Conservation (phyloP, 2,113 vertebrate species). For the Emydura subglobosa region DNA sequence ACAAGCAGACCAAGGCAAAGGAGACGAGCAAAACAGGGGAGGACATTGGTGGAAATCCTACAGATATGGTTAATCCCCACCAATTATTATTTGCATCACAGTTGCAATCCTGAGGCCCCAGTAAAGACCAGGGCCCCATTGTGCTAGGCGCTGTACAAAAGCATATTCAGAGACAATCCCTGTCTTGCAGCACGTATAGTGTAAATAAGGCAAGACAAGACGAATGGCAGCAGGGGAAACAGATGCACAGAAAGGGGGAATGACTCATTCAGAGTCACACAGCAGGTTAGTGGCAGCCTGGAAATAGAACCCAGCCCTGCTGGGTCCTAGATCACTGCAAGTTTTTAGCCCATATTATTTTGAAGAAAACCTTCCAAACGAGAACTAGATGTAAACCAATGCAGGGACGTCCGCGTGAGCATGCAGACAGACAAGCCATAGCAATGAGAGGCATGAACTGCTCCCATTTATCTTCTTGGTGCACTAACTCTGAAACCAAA, state of each 20-base stretch:
- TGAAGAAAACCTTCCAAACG: background rate
- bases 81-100: background rate
- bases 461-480: background rate
- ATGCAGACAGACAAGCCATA: background rate
- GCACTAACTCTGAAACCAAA: constrained; percentile 15
- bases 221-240: constrained; percentile 39
- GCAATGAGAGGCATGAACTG: background rate
- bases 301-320: background rate
- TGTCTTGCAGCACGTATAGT: background rate
- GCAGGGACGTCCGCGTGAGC: background rate
- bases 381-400: background rate
- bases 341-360: background rate
- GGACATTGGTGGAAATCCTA: background rate
- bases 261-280: background rate
- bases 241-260: constrained; percentile 32
- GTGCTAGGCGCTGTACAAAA: background rate
- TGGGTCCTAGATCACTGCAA: background rate
- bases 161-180: background rate
- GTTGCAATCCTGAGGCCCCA: background rate
- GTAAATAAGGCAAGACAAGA: constrained; percentile 22
- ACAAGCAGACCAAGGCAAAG: constrained; percentile 32
- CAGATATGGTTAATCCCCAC: background rate
- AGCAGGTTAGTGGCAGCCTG: constrained; percentile 25
- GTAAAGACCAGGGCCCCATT: background rate
- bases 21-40: background rate